These are phyloP conservation scores for Xerus inauris DNA, from an alignment of 2,113 vertebrate genomes.

Conservation along the genomic window DNA sequence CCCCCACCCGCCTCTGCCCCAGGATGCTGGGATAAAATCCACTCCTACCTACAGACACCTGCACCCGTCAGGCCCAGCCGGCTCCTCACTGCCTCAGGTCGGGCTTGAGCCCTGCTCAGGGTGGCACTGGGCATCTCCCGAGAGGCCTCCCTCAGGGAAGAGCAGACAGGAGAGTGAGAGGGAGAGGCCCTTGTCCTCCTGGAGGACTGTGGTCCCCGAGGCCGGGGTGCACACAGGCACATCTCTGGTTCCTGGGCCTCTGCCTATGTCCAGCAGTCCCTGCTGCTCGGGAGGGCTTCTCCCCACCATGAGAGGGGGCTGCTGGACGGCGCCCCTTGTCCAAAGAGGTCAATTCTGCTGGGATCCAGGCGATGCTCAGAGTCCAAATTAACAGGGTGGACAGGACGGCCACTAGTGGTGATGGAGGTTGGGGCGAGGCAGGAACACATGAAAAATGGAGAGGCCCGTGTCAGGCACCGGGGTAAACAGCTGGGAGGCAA, in stretches of 20 bases:
- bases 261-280: not conserved
- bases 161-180: not conserved
- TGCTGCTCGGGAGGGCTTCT: rapidly evolving
- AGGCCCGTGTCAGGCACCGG: rapidly evolving
- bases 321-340: too few species aligned
- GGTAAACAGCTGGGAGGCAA: too few species aligned
- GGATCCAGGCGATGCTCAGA: not conserved
- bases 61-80: not conserved
- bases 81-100: rapidly evolving
- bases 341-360: not conserved
- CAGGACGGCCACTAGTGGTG: not conserved
- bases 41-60: not conserved
- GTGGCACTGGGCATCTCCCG: too few species aligned
- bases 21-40: not conserved
- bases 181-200: too few species aligned
- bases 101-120: not conserved
- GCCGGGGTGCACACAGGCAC: not conserved
- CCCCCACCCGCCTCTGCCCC: not conserved
- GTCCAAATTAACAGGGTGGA: not conserved
- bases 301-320: too few species aligned
- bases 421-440: rapidly evolving
- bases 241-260: not conserved
- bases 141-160: not conserved
- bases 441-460: not conserved
- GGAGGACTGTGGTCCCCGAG: too few species aligned